phyloP scores from a whole-genome alignment of 2,888 invertebrate genomes.

The Bombylius discolor region DNA sequence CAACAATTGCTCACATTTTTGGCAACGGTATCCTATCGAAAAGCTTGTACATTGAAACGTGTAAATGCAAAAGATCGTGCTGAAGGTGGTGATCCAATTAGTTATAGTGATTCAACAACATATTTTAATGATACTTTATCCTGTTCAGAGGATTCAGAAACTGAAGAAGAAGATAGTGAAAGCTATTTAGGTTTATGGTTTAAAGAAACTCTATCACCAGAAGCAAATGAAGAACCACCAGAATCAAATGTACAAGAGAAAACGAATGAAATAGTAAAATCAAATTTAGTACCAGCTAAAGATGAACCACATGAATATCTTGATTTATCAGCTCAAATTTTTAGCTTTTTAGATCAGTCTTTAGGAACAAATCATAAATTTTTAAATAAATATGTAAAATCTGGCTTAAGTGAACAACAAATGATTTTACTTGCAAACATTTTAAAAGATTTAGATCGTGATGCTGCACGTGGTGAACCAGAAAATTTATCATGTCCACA shows the following conservation, averaged over 20 bases:
- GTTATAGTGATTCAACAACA: conserved; percentile 86
- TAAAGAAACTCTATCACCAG: conserved; percentile 78
- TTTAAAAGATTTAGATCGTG: conserved; percentile 79
- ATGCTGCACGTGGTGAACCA: conserved; percentile 71
- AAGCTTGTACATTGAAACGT: conserved; percentile 73
- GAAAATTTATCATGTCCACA: conserved; percentile 36
- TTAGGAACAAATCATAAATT: conserved; percentile 43
- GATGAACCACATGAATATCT: conserved; percentile 79
- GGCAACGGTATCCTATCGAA: conserved; percentile 81
- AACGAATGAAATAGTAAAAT: conserved; percentile 40
- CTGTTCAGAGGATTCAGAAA: conserved; percentile 80
- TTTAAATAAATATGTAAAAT: conserved; percentile 52
- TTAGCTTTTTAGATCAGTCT: conserved; percentile 71
- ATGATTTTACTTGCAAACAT: conserved; percentile 79
- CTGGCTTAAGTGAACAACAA: conserved; percentile 67
- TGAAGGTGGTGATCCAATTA: conserved; percentile 71
- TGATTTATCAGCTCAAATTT: conserved; percentile 71
- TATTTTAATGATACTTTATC: conserved; percentile 90
- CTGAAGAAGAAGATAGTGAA: conserved; percentile 60
- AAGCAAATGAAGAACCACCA: conserved; percentile 41
- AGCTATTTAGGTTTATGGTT: conserved; percentile 70
- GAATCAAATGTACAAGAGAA: conserved; percentile 44
- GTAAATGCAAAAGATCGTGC: conserved; percentile 61
- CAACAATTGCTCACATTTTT: conserved; percentile 67
- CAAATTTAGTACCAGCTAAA: conserved; percentile 55